Base-by-base conservation (phyloP, 2,113 vertebrate genomes). In the Nerophis lumbriciformis region DNA sequence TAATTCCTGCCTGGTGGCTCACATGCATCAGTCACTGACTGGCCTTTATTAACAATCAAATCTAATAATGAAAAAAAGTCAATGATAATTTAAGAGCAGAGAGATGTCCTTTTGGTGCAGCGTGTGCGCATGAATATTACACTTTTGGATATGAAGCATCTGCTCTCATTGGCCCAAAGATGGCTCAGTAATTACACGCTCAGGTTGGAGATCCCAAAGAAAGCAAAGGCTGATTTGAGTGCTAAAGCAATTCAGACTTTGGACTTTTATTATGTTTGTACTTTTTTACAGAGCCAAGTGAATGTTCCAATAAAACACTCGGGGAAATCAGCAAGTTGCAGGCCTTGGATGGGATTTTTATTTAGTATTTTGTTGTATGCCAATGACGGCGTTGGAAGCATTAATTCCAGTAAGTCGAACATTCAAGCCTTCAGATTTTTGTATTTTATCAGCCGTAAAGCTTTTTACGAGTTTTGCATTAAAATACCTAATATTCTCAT, bases 1-100 rank as follows among this genome's bases (percentile, higher is more conserved):
- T 42, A 4, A 42, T 42, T 42, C 39, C 45, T 51, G 65, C 71
- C 64, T 61, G 71, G 21, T 55, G 38, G 21, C 8, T 13, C n/a
- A 45, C 53, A 52, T 39, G 39, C 10, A 9, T 42, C 39, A 42
- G 39, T 9, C 10, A 42, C 39, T 42, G 39, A 42, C 39, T 42
- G 7, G 8, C 8, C 8, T 42, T 42, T 42, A 42, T 8, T 42
- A 9, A 8, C 2, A 6, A 21, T 11, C n/a, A 3, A 5, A 59
- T 42, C 42, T 56, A 21, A 61, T 10, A 21, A 37, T 39, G 1
- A 11, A 48, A 69, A 50, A 15, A 55, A 1, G 4, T 62, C 7
- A 37, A 47, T 42, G 39, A 44, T 42, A 6, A 28, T 54, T 28
- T 59, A 4, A 55, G 13, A 57, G 48, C 35, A 58, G 19, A 45